phyloP scores from a whole-genome alignment of 2,888 invertebrate species.

The Nomada ferruginata region DNA sequence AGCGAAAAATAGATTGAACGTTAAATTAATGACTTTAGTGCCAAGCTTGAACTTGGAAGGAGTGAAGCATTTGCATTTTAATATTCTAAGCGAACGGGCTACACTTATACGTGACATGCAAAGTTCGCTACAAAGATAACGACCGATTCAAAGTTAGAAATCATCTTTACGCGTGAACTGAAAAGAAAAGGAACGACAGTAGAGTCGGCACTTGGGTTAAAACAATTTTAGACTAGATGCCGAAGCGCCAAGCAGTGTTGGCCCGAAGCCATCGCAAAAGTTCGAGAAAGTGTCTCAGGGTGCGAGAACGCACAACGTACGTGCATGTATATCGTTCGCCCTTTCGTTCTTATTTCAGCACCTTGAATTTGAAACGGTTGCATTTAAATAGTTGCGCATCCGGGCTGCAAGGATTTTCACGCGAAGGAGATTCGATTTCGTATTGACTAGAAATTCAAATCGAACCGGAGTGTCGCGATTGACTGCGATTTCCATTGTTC shows the following conservation, averaged over 20 bases:
- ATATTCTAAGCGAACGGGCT: no score
- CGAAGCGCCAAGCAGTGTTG: constrained; percentile 75
- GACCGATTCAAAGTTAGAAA: constrained; percentile 10
- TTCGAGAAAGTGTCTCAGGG: constrained; percentile 61
- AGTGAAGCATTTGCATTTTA: no score
- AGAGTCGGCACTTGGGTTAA: constrained; percentile 66
- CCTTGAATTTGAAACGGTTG: neutral
- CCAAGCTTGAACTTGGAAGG: no score
- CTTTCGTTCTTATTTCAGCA: constrained; percentile 1
- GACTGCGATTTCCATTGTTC: neutral
- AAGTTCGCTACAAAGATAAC: neutral
- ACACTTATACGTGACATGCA: neutral
- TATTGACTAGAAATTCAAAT: neutral
- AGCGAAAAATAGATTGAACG: no score
- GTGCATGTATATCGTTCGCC: neutral
- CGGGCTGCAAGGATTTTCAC: neutral
- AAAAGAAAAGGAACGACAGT: constrained; percentile 53
- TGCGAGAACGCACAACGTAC: constrained; percentile 8
- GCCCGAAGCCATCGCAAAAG: constrained; percentile 73
- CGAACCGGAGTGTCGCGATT: neutral
- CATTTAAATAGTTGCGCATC: constrained; percentile 8
- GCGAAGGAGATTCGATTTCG: neutral
- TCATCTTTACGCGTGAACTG: constrained; percentile 28
- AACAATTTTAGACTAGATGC: constrained; percentile 81
- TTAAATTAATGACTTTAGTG: no score